Evolutionary conservation across 1,140 invertebrate genomes (phyloP).

Genomic region (Bombus confusus): DNA sequence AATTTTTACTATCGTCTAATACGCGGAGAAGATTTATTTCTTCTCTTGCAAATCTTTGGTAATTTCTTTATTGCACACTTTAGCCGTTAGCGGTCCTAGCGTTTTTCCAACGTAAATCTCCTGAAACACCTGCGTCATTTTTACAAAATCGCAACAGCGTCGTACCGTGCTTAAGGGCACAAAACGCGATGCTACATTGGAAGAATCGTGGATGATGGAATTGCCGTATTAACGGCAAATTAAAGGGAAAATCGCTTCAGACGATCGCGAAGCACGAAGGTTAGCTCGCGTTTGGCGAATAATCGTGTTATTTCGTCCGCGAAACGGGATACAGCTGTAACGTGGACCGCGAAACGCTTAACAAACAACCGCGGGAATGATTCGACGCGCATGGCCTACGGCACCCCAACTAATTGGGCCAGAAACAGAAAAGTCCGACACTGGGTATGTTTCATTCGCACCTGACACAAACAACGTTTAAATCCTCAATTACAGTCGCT

Average conservation of each 20-base stretch:
- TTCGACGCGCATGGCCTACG: background rate
- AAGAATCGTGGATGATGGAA: background rate
- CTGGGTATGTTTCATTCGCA: slow-evolving; percentile 53
- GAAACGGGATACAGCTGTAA: slow-evolving; percentile 28
- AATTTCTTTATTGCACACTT: too few relatives aligned
- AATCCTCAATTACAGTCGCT: slow-evolving; percentile 51
- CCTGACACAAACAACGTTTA: slow-evolving; percentile 54
- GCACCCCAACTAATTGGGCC: slow-evolving; percentile 32
- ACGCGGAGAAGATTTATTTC: too few relatives aligned
- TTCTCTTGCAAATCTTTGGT: too few relatives aligned
- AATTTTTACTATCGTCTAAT: too few relatives aligned
- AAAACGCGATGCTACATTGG: background rate
- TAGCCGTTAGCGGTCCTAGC: too few relatives aligned
- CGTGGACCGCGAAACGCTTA: slow-evolving; percentile 28
- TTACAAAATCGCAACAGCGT: too few relatives aligned
- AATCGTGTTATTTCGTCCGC: slow-evolving; percentile 15
- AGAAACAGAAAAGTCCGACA: slow-evolving; percentile 47
- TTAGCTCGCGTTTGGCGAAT: background rate
- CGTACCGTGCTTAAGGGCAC: too few relatives aligned
- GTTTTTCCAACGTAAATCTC: too few relatives aligned
- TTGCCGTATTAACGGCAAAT: background rate
- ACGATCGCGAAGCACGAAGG: background rate
- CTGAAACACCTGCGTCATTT: too few relatives aligned
- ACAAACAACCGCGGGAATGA: slow-evolving; percentile 32
- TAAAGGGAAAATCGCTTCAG: background rate